Base-by-base conservation (phyloP, 1,140 invertebrate genomes). In the Cardiocondyla obscurior region DNA sequence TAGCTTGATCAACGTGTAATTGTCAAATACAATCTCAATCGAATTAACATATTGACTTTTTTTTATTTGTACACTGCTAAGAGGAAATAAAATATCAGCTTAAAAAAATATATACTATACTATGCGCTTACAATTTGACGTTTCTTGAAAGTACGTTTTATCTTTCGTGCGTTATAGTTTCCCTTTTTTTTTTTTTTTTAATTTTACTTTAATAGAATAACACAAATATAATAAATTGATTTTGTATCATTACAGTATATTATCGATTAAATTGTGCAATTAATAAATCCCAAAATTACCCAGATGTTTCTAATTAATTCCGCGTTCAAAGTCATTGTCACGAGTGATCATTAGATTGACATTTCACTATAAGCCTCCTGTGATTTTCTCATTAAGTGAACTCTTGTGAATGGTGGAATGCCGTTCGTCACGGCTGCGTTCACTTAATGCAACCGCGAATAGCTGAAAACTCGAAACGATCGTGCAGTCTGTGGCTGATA, bases 391-490 rank as follows among this genome's bases (percentile, higher is more conserved):
- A 74, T 86, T 86, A 86, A 67, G 39, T 39, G 22, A 67, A 76
- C 51, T 62, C 55, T 67, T 77, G 44, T 77, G 60, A 82, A 82
- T 51, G 84, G 51, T 51, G 70, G 81, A 85, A 86, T 65, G 84
- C 65, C 79, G 64, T 70, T 64, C 33, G 64, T 33, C 64, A 28
- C 62, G 62, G 51, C 33, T 74, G 58, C 57, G 30, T 28, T 85
- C 76, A 53, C n/a, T 74, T 30, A 28, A 22, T 28, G 49, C 25
- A 49, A 62, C 49, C 64, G 74, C 84, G 82, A 81, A 77, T 86
- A 85, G 81, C 82, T 49, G 85, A 87, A 87, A 87, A 83, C 81
- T 86, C 49, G 81, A 77, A 83, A 86, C 84, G 72, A 60, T 86
- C 81, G 72, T 30, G 16, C 58, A 76, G 65, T 67, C 82, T 77